These are phyloP conservation scores for Syrphus vitripennis DNA, from an alignment of 2,888 invertebrate species.

Conservation along the genomic window DNA sequence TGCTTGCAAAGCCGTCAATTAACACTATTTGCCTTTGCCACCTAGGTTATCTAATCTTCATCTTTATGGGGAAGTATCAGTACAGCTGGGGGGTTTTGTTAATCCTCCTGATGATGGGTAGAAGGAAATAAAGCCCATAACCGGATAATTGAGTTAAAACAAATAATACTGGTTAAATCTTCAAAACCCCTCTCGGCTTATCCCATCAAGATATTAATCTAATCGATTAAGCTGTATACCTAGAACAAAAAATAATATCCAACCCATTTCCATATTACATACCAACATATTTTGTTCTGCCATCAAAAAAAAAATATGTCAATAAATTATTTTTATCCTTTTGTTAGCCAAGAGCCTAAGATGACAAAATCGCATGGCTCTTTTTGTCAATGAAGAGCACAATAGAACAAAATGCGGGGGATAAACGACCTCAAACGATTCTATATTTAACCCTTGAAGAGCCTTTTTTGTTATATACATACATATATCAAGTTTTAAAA, in stretches of 20 bases:
- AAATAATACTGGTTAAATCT: background rate
- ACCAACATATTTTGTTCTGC: background rate
- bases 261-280: background rate
- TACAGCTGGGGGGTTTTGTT: background rate
- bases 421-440: slow-evolving; percentile 22
- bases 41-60: slow-evolving; percentile 19
- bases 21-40: background rate
- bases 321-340: slow-evolving; percentile 55
- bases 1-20: background rate
- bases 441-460: slow-evolving; percentile 37
- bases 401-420: slow-evolving; percentile 10
- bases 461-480: slow-evolving; percentile 44
- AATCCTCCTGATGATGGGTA: background rate
- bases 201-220: background rate
- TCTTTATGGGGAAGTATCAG: background rate
- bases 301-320: slow-evolving; percentile 31
- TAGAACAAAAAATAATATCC: background rate
- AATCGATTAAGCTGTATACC: slow-evolving; percentile 7
- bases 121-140: background rate
- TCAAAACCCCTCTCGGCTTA: background rate
- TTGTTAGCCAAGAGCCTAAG: slow-evolving; percentile 4
- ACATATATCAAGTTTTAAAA: slow-evolving; percentile 26
- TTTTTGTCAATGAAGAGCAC: slow-evolving; percentile 11
- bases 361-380: slow-evolving; percentile 41
- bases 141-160: background rate